Evolutionary conservation across 2,797 vertebrate genomes (phyloP).

Genomic region (Molossus alvarezi): DNA sequence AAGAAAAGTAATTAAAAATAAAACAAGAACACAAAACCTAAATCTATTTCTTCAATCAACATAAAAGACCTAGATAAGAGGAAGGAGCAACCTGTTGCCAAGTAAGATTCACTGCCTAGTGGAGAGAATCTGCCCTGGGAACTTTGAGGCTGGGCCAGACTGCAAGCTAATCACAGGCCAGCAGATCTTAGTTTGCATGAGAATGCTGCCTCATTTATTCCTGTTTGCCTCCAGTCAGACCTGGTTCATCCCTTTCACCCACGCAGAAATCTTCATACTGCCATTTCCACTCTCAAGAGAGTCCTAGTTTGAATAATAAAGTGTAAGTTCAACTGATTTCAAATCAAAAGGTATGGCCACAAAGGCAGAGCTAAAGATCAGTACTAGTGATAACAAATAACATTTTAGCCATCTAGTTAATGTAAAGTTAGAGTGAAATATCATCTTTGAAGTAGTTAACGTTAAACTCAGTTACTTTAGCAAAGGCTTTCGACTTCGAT

Average conservation of each 20-base stretch:
- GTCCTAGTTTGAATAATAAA: not conserved
- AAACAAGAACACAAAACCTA: not conserved
- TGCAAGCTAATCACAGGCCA: not conserved
- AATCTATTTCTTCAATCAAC: not conserved
- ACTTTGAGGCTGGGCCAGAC: not conserved
- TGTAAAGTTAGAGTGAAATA: not conserved
- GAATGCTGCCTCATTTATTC: not conserved
- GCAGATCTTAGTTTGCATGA: not conserved
- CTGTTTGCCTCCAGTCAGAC: not conserved
- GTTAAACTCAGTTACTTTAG: not conserved
- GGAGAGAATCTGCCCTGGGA: not conserved
- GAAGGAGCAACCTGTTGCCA: not conserved
- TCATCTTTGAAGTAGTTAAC: not conserved
- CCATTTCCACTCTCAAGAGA: not conserved
- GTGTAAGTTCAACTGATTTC: not conserved
- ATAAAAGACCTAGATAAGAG: not conserved
- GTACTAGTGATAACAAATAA: not conserved
- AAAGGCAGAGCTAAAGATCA: not conserved
- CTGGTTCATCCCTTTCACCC: not conserved
- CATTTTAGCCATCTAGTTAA: not conserved
- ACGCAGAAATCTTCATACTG: not conserved
- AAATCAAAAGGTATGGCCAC: not conserved
- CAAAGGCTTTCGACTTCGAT: not conserved
- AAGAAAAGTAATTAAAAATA: conserved; percentile 45
- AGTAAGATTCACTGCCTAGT: not conserved